Evolutionary conservation across 1,140 invertebrate species (phyloP), one percentile per base, ranked within the genome.

Genomic region (Calycopis cecrops): DNA sequence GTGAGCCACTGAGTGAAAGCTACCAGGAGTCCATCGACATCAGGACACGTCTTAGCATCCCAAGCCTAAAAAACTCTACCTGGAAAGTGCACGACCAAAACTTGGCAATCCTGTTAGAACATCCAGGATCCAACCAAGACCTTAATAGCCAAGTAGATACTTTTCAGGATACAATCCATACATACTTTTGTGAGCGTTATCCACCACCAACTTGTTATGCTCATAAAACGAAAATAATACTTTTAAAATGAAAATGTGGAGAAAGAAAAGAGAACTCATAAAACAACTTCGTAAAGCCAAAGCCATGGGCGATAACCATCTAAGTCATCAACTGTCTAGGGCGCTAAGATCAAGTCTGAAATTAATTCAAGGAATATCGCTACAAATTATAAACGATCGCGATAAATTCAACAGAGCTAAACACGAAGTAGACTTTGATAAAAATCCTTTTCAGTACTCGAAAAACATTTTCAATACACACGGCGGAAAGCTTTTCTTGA

Each of bases 361-460:
- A 28, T 28, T 28, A 28, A 28, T 28, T 28, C 21, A 28, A 28
- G 21, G 2, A 28, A 28, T 28, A 28, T 28, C 21, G 21, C 21
- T 28, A 28, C 21, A 28, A 28, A 28, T 28, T 11, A 8, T 14
- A 11, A 44, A 44, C 3, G 17, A 44, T 14, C 40, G 17, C 40
- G 17, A 44, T 44, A 44, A 44, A 14, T 44, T 44, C 6, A 17
- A 14, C n/a, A 4, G 40, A 17, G 40, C 9, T 6, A 44, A 14
- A 44, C 40, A 44, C 17, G 40, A 44, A 44, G 40, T 44, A 16
- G 16, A 47, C 9, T 47, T 47, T 47, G 16, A 47, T 47, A 47
- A 47, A 47, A 47, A 47, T 17, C 42, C 42, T 47, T 14, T 47
- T 14, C 16, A 47, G 42, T 47, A 47, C 42, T 47, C 42, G 17